Evolutionary conservation across 2,888 invertebrate species (phyloP).

Genomic region (Boloria euphrosyne): DNA sequence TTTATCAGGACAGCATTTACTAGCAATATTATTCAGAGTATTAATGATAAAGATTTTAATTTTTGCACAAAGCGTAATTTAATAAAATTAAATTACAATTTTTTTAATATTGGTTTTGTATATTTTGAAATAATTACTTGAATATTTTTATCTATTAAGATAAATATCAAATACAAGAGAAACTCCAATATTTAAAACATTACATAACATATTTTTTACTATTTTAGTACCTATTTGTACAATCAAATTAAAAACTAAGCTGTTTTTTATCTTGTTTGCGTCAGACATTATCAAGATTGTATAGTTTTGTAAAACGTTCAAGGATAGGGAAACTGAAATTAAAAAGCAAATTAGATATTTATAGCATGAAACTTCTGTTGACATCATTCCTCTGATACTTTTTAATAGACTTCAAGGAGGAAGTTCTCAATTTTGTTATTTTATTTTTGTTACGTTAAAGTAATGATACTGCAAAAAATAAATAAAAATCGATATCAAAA

Average conservation of each 20-base stretch:
- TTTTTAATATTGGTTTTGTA: no score
- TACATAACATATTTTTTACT: neutral
- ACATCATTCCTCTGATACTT: no score
- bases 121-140: no score
- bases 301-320: neutral
- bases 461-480: no score
- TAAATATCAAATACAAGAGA: neutral
- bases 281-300: neutral
- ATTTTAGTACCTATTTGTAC: neutral
- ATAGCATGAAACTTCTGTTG: no score
- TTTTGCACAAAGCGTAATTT: no score
- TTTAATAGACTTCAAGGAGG: no score
- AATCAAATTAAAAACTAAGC: neutral
- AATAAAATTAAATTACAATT: no score
- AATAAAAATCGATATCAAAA: no score
- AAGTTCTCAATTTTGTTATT: no score
- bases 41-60: neutral
- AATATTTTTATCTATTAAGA: neutral
- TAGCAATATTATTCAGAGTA: neutral
- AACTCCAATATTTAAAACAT: neutral
- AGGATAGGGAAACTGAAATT: neutral
- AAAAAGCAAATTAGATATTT: no score
- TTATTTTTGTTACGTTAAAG: no score
- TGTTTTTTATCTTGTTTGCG: neutral
- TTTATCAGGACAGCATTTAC: conserved; percentile 2